Conservation (phyloP, 2,888 invertebrate genomes). For the Andrena camellia region DNA sequence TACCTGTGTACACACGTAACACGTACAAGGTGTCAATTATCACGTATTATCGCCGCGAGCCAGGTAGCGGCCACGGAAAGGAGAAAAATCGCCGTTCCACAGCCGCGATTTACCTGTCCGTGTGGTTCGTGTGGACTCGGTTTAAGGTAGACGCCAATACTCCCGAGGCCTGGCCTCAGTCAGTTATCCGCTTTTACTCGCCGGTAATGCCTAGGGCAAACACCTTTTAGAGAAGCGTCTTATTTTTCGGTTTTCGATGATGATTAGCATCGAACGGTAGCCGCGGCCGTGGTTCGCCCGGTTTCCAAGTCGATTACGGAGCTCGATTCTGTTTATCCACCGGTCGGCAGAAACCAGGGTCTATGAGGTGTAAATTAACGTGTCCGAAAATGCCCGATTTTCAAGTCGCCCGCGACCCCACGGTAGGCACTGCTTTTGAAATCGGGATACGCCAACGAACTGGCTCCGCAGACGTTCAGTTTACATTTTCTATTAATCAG, state of each 20-base stretch:
- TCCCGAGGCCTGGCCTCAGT: slow-evolving; percentile 40
- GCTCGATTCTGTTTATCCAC: slow-evolving; percentile 59
- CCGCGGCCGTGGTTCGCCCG: slow-evolving; percentile 53
- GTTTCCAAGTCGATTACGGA: slow-evolving; percentile 58
- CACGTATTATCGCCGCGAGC: slow-evolving; percentile 80
- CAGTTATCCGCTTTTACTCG: slow-evolving; percentile 71
- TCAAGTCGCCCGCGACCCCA: slow-evolving; percentile 30
- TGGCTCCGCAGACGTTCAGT: slow-evolving; percentile 3
- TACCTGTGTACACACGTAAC: slow-evolving; percentile 67
- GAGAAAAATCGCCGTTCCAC: slow-evolving; percentile 58
- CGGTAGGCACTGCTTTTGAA: neutral
- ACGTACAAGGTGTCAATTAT: slow-evolving; percentile 80
- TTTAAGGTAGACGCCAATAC: slow-evolving; percentile 57
- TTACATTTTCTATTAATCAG: neutral
- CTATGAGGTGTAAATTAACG: slow-evolving; percentile 78
- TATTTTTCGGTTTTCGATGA: slow-evolving; percentile 82
- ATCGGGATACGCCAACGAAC: neutral
- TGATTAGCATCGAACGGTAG: slow-evolving; percentile 81
- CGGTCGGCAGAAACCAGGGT: slow-evolving; percentile 60
- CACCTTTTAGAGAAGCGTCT: slow-evolving; percentile 81
- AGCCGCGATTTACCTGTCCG: slow-evolving; percentile 44
- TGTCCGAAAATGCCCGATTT: slow-evolving; percentile 71
- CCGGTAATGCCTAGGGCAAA: slow-evolving; percentile 80
- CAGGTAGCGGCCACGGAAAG: slow-evolving; percentile 69
- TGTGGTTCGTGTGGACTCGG: slow-evolving; percentile 45